phyloP scores from a whole-genome alignment of 2,888 invertebrate species.

The Nomada fabriciana region DNA sequence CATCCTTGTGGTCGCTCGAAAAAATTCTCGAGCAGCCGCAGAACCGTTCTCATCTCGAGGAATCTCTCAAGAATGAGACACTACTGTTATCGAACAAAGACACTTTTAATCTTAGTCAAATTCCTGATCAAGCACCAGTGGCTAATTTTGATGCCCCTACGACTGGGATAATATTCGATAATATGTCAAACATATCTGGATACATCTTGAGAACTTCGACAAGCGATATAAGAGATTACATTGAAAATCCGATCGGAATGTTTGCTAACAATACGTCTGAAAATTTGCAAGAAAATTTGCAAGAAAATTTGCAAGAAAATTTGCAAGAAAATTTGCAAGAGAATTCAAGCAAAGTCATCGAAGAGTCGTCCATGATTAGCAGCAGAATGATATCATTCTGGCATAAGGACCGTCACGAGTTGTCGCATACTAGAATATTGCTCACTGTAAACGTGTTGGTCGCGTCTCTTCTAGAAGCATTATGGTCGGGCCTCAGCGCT shows the following conservation, averaged over 20 bases:
- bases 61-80: slow-evolving; percentile 7
- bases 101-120: slow-evolving; percentile 23
- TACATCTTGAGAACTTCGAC: slow-evolving; percentile 36
- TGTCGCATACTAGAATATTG: slow-evolving; percentile 80
- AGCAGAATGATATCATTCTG: slow-evolving; percentile 49
- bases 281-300: slow-evolving; percentile 13
- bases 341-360: slow-evolving; percentile 27
- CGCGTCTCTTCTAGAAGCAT: slow-evolving; percentile 86
- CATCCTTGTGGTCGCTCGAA: slow-evolving; percentile 59
- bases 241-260: background rate
- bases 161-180: slow-evolving; percentile 44
- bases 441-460: slow-evolving; percentile 87
- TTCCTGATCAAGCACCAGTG: background rate
- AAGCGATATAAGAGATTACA: background rate
- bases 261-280: background rate
- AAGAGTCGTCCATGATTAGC: slow-evolving; percentile 30
- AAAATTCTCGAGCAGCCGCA: slow-evolving; percentile 39
- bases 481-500: slow-evolving; percentile 87
- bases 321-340: slow-evolving; percentile 17
- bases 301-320: background rate
- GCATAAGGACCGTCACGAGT: slow-evolving; percentile 37
- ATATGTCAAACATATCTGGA: slow-evolving; percentile 57
- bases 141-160: slow-evolving; percentile 9
- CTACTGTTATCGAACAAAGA: background rate
- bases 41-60: slow-evolving; percentile 1